Evolutionary conservation across 2,797 vertebrate species (phyloP), one percentile per base, ranked within the genome.

Genomic region (Distichodus sexfasciatus): DNA sequence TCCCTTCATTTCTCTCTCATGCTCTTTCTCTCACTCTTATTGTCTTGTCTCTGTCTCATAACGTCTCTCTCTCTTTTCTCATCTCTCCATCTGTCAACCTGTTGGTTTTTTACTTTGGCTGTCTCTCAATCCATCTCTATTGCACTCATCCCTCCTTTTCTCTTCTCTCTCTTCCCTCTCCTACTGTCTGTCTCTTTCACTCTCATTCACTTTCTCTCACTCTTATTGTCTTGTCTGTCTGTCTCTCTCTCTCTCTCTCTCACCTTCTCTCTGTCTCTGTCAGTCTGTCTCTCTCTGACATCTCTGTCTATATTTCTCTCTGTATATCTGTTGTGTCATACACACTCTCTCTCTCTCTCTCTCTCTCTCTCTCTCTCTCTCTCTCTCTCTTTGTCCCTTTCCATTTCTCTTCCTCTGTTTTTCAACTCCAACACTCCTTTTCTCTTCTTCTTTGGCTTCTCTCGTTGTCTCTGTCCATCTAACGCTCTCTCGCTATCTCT

Each of bases 271-370:
- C 43, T 76, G 60, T 69, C 43, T 15, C 40, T 15, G 17, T 8
- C 15, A 19, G 21, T 7, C 9, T 21, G 1, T 44, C 6, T 19
- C 41, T 19, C 41, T 43, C 40, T 15, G 14, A 15, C 40, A n/a
- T 7, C 81, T 75, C 5, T 79, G 73, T 67, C 76, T 76, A 76
- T 59, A 84, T 84, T 75, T 41, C 24, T 50, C 24, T 53, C 47
- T n/a, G 41, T 50, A 23, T 33, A 48, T 60, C 54, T 14, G n/a
- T 28, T 28, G 26, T 43, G 81, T 78, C n/a, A 28, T 58, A 38
- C 28, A 48, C 71, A 68, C 68, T 79, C 78, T 86, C 79, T 89
- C 84, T 86, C 83, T 86, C 85, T 85, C 86, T 79, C 79, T 81
- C 83, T 81, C 82, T 82, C 81, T 86, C 66, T 51, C 73, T 54